Evolutionary conservation across 2,113 vertebrate genomes (phyloP), one percentile per base, ranked within the genome.

Genomic region (Murina feae): DNA sequence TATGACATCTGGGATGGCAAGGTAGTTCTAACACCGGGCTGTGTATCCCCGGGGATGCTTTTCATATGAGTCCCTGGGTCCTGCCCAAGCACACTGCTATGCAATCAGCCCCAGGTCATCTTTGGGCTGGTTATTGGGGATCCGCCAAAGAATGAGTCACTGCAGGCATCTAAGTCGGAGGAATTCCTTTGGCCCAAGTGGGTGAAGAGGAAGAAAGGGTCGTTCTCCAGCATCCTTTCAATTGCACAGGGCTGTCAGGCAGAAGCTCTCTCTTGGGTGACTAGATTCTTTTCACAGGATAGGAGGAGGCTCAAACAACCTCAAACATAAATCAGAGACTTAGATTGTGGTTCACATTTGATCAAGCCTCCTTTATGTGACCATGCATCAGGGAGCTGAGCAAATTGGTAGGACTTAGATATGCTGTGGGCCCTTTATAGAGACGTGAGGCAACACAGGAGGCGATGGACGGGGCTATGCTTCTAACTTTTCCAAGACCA

Each of bases 101-200:
- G 16, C 44, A 72, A 1, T 20, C 53, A 82, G 60, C 14, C 58
- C 58, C 12, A 39, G 49, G 69, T 86, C 78, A 53, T 89, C 91
- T 74, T 49, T 76, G 79, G 75, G 66, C 60, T 42, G 81, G 78
- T 44, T 83, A 25, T 1, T 94, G 91, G 83, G 66, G 88, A 44
- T 18, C 7, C 37, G 90, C 93, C 79, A 79, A 91, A 65, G 53
- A 49, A 58, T 90, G 95, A 94, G 42, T 97, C 91, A 75, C 55
- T 55, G 63, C 83, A 89, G 82, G 53, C 82, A 86, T 90, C 78
- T 76, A 44, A 86, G 82, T 51, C 81, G 82, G 78, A 94, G 78
- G 20, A 79, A 89, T 75, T 58, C 58, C 91, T 66, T 47, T 32
- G 35, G 60, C 76, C 47, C 23, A 63, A 74, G 30, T 0, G 35